Percentiles rank a stretch among this genome's conserved stretches.
These are phyloP conservation scores for Caenorhabditis tropicalis DNA, from an alignment of 1,140 invertebrate species.

Conservation along the genomic window DNA sequence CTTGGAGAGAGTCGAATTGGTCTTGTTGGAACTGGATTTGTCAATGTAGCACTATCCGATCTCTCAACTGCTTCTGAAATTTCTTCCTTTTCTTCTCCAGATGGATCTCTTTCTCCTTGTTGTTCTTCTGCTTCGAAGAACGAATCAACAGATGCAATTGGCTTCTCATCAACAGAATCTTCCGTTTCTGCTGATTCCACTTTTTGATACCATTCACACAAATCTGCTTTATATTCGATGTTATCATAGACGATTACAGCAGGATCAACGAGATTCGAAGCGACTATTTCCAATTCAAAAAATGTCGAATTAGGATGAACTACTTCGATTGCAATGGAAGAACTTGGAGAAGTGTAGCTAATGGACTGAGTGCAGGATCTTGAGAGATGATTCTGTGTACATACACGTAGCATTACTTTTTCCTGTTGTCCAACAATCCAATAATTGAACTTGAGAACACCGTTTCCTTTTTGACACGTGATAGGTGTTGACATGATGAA, in stretches of 20 bases:
- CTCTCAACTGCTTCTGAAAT: neutral
- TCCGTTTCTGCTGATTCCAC: neutral
- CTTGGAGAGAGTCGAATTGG: constrained; percentile 5
- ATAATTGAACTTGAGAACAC: constrained; percentile 51
- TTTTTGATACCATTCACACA: constrained; percentile 32
- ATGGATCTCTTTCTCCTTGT: neutral
- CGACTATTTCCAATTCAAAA: constrained; percentile 51
- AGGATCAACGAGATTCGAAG: constrained; percentile 38
- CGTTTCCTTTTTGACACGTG: constrained; percentile 54
- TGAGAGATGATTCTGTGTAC: constrained; percentile 44
- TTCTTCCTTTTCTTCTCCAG: neutral
- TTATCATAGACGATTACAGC: constrained; percentile 47
- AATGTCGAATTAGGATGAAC: constrained; percentile 52
- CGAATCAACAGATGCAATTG: constrained; percentile 41
- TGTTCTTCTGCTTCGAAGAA: constrained; percentile 38
- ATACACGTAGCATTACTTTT: constrained; percentile 30
- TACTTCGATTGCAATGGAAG: constrained; percentile 48
- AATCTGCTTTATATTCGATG: constrained; percentile 50
- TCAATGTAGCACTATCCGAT: neutral
- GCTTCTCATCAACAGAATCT: neutral
- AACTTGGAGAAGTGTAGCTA: neutral
- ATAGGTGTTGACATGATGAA: constrained; percentile 46
- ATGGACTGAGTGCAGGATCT: constrained; percentile 52
- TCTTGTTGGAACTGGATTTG: neutral
- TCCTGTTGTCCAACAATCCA: constrained; percentile 44